Evolutionary conservation across 1,140 invertebrate species (phyloP).

Genomic region (Nomia melanderi): DNA sequence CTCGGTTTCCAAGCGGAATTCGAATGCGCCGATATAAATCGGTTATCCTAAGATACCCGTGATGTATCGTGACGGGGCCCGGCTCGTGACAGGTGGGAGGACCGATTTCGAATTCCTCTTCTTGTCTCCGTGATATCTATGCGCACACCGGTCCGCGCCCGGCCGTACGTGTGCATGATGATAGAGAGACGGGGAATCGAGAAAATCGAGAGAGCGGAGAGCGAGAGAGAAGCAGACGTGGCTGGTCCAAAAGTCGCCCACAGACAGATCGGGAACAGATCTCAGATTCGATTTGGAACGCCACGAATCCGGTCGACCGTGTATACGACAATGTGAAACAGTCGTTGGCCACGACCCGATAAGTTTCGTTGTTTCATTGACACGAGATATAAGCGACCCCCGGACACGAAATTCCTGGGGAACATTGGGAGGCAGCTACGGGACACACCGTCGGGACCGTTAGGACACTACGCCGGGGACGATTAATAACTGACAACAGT

Average conservation of each 20-base stretch:
- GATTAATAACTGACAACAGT: constrained; percentile 58
- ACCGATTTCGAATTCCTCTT: constrained; percentile 57
- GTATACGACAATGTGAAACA: constrained; percentile 36
- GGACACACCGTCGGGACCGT: constrained; percentile 40
- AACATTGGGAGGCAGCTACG: constrained; percentile 15
- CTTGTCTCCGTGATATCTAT: constrained; percentile 46
- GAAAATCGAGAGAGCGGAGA: neutral
- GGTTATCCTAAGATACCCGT: constrained; percentile 61
- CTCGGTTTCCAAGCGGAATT: constrained; percentile 43
- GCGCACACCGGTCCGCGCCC: neutral
- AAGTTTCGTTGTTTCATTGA: constrained; percentile 51
- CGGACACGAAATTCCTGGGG: constrained; percentile 32
- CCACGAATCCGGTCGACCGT: constrained; percentile 51
- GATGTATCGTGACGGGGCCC: constrained; percentile 54
- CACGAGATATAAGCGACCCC: constrained; percentile 31
- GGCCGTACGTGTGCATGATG: neutral
- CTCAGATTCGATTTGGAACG: constrained; percentile 54
- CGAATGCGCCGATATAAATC: constrained; percentile 59
- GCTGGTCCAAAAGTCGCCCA: constrained; percentile 47
- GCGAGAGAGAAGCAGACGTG: neutral
- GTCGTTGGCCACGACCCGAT: neutral
- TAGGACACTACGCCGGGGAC: constrained; percentile 31
- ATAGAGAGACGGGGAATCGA: neutral
- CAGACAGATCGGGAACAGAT: constrained; percentile 63
- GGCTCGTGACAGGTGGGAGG: constrained; percentile 58